Percentiles rank a stretch among this genome's conserved stretches.
Conservation (phyloP, 1,140 invertebrate genomes). For the Drosophila nebulosa region DNA sequence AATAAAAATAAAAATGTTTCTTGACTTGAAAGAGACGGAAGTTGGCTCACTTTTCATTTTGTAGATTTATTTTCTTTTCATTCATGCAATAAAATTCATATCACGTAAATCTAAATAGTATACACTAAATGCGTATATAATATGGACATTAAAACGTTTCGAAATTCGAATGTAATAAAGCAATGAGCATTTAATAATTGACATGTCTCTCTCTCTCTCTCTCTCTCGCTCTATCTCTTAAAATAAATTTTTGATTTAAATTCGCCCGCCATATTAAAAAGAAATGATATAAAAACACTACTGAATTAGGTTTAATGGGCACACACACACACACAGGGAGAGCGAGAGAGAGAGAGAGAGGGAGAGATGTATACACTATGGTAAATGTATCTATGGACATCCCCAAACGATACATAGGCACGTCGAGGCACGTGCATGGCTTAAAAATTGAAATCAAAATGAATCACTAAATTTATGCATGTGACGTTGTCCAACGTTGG, state of each 20-base stretch:
- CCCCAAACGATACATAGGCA: constrained; percentile 50
- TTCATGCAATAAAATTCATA: neutral
- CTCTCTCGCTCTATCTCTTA: constrained; percentile 46
- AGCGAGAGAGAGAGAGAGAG: too few relatives aligned
- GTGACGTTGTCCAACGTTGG: constrained; percentile 45
- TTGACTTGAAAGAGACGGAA: too few relatives aligned
- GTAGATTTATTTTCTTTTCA: neutral
- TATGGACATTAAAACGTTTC: constrained; percentile 40
- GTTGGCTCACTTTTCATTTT: too few relatives aligned
- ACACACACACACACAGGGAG: neutral
- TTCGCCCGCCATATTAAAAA: constrained; percentile 7
- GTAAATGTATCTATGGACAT: constrained; percentile 26
- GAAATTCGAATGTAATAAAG: constrained; percentile 64
- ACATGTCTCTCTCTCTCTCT: constrained; percentile 50
- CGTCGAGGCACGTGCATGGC: constrained; percentile 60
- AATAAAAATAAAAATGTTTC: too few relatives aligned
- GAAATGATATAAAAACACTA: neutral
- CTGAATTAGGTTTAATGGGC: neutral
- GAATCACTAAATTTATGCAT: constrained; percentile 64
- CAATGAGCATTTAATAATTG: constrained; percentile 69
- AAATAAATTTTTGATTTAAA: constrained; percentile 64
- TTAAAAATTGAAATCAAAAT: constrained; percentile 61
- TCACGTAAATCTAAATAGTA: neutral
- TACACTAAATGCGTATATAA: neutral
- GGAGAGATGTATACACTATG: neutral